A percentile compares a stretch with the other conserved stretches of the same genome.
Evolutionary conservation across 2,888 invertebrate genomes (phyloP).

Genomic region (Girardia tigrina): DNA sequence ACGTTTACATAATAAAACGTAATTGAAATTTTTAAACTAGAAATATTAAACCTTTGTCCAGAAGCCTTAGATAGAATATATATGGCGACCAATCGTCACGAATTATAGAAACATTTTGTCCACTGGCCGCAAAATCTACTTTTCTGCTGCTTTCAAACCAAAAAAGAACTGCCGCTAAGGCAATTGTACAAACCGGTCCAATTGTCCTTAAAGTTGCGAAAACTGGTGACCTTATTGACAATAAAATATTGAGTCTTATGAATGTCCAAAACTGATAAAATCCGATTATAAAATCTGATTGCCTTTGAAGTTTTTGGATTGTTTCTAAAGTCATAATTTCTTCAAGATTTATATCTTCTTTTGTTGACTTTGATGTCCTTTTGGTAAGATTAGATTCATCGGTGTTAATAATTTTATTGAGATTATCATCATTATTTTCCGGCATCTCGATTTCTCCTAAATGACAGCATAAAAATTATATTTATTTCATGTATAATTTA

Average conservation of each 20-base stretch:
- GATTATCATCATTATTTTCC: not conserved
- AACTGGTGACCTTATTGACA: not conserved
- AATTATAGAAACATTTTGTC: not conserved
- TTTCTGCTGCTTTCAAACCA: not conserved
- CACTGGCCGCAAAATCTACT: not conserved
- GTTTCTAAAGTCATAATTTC: not conserved
- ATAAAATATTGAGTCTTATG: not conserved
- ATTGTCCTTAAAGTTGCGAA: not conserved
- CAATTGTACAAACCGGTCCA: not conserved
- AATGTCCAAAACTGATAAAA: not conserved
- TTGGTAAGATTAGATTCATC: not conserved
- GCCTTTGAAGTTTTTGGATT: not conserved
- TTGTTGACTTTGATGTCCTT: not conserved
- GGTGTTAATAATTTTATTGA: not conserved
- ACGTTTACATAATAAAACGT: no score
- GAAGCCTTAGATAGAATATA: not conserved
- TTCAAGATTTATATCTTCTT: not conserved
- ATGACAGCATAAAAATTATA: no score
- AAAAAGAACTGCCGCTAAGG: not conserved
- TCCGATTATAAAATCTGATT: not conserved
- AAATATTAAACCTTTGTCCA: no score
- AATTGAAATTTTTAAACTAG: no score
- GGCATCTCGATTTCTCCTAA: not conserved
- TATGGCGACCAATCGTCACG: not conserved
- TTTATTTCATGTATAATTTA: no score